Evolutionary conservation across 37 sponge, comb jelly and placozoan genomes (phyloP), one percentile per base, ranked within the genome.

Genomic region (Tethya wilhelma): DNA sequence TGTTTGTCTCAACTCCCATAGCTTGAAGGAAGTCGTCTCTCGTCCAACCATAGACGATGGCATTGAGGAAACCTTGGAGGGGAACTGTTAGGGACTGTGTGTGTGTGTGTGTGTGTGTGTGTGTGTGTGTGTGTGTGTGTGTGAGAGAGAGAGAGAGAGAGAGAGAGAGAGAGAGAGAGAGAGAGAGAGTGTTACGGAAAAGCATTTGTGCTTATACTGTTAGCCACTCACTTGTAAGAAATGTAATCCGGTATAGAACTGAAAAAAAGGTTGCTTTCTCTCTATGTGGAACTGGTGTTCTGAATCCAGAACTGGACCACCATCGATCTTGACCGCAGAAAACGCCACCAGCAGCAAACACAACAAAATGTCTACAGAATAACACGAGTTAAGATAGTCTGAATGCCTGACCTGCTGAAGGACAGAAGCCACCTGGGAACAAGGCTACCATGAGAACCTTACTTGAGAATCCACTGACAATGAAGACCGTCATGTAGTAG

Each of bases 31-130:
- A 73, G 74, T 83, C 84, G 33, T 81, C 59, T 68, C 82, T 88
- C 12, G 89, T 88, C 82, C 78, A 81, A 8, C 82, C 89, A 75
- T 88, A 88, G 26, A 81, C 83, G 23, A 88, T 68, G 49, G 89
- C 68, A 69, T 88, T 88, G 19, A 88, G 65, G 53, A 88, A 81
- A 0, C 89, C 89, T 82, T 88, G 89, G n/a, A 88, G 82, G 1
- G 89, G 83, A 4, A 67, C 71, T 58, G 81, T 80, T 17, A 88
- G 1, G 37, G 82, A 81, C 89, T 88, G 86, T 3, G 8, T n/a
- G n/a, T n/a, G n/a, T n/a, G n/a, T n/a, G n/a, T n/a, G n/a, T n/a
- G 53, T 49, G 53, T 49, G 53, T 14, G 53, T 49, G 53, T 49
- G 53, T 49, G 53, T 49, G 53, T 9, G 14, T n/a, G n/a, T n/a